Conservation (phyloP, 37 sponge, comb jelly and placozoan genomes). For the Chondrilla cf. caribensis region DNA sequence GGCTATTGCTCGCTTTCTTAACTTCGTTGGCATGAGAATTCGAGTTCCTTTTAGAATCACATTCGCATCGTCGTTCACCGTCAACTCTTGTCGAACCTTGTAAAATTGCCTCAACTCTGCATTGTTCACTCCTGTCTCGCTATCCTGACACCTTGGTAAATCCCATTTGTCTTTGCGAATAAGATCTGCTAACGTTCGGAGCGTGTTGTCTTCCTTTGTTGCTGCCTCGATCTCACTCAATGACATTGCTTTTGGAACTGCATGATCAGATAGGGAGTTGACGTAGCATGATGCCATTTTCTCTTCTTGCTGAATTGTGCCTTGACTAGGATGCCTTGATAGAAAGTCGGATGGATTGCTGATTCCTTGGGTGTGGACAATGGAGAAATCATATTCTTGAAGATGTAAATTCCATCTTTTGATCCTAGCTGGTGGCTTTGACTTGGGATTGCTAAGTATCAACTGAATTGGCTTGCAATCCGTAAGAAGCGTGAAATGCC, state of each 20-base stretch:
- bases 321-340: slow-evolving; percentile 28
- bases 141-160: not conserved
- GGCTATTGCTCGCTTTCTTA: slow-evolving; percentile 8
- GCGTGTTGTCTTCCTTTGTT: slow-evolving; percentile 17
- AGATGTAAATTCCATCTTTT: slow-evolving; percentile 42
- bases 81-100: not conserved
- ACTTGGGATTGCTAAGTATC: slow-evolving; percentile 27
- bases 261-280: slow-evolving; percentile 17
- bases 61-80: slow-evolving; percentile 10
- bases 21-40: slow-evolving; percentile 30
- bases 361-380: slow-evolving; percentile 36
- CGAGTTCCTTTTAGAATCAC: slow-evolving; percentile 34
- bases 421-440: slow-evolving; percentile 53
- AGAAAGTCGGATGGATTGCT: slow-evolving; percentile 49
- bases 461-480: slow-evolving; percentile 26
- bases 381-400: slow-evolving; percentile 38
- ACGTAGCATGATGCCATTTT: slow-evolving; percentile 17
- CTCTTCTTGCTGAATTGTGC: not conserved
- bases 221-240: slow-evolving; percentile 31
- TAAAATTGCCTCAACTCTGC: slow-evolving; percentile 17
- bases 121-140: not conserved
- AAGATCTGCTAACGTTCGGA: not conserved
- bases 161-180: not conserved
- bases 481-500: not conserved
- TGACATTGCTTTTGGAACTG: slow-evolving; percentile 39